Evolutionary conservation across 2,113 vertebrate species (phyloP).

Genomic region (Hypocryptadius cinnamomeus): DNA sequence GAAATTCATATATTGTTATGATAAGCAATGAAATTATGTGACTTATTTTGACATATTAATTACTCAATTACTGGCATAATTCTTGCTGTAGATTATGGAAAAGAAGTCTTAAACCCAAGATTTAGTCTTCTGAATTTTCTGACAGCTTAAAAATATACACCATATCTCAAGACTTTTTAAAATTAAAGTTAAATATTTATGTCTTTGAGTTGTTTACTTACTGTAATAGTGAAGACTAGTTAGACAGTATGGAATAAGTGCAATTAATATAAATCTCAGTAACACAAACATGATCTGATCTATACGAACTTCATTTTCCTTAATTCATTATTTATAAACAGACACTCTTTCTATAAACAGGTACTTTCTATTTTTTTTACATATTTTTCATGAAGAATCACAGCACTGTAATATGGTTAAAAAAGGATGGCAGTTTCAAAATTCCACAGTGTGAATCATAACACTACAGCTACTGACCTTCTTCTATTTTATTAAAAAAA

Average conservation of each 20-base stretch:
- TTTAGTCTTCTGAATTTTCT: not conserved
- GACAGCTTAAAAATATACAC: not conserved
- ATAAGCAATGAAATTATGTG: not conserved
- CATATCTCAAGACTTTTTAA: not conserved
- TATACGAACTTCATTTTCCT: not conserved
- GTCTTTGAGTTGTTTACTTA: not conserved
- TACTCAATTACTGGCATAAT: not conserved
- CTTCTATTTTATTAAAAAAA: not conserved
- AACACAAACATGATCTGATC: not conserved
- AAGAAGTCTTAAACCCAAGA: not conserved
- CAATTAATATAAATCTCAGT: not conserved
- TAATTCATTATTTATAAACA: not conserved
- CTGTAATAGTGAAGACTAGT: not conserved
- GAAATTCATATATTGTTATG: not conserved
- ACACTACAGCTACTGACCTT: not conserved
- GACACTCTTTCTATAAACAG: not conserved
- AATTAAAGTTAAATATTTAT: not conserved
- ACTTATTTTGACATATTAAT: not conserved
- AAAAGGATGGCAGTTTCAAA: not conserved
- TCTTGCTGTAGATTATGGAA: not conserved
- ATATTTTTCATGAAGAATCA: not conserved
- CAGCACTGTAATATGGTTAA: not conserved
- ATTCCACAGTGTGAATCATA: not conserved
- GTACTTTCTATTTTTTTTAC: fast-evolving
- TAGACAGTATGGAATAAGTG: not conserved